Evolutionary conservation across 2,888 invertebrate genomes (phyloP), one percentile per base, ranked within the genome.

Genomic region (Agrypnus murinus): DNA sequence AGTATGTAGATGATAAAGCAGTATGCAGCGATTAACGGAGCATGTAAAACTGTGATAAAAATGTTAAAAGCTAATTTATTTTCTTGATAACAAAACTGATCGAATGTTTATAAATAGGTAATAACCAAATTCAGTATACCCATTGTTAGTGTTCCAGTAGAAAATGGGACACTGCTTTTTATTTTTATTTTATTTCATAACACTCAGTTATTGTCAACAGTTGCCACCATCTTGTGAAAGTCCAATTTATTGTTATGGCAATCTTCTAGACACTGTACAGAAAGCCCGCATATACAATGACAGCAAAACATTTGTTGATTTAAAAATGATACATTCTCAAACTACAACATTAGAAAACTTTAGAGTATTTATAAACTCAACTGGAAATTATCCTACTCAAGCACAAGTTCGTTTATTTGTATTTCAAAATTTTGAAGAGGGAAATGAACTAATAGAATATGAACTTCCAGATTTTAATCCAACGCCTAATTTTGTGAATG

Each of bases 381-480:
- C 87, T 0, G 79, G 86, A 5, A 80, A 86, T n/a, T 80, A 85
- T 4, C 91, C 91, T 0, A 83, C 85, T 0, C 82, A 80, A 46
- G 84, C 86, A 3, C 84, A 91, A 74, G 75, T 92, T 12, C 76
- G 81, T 74, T 68, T 84, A 53, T 90, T 92, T 66, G 88, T 92
- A 0, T 78, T 87, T 0, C 84, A 88, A 2, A 86, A 91, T 70
- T 93, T 92, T 77, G 87, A 85, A 70, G 87, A 88, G 32, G 87
- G 86, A 0, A 85, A 87, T 0, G 92, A 92, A 79, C 85, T 92
- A 25, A 88, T 89, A 68, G 78, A 85, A 0, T 92, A 91, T 90
- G 86, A 84, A 0, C 92, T 92, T 0, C 55, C 84, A 0, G 92
- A 92, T 78, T 90, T 88, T 84, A 87, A 79, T n/a, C 78, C 82